Conservation (phyloP, 2,113 vertebrate species). For the Istiophorus platypterus region DNA sequence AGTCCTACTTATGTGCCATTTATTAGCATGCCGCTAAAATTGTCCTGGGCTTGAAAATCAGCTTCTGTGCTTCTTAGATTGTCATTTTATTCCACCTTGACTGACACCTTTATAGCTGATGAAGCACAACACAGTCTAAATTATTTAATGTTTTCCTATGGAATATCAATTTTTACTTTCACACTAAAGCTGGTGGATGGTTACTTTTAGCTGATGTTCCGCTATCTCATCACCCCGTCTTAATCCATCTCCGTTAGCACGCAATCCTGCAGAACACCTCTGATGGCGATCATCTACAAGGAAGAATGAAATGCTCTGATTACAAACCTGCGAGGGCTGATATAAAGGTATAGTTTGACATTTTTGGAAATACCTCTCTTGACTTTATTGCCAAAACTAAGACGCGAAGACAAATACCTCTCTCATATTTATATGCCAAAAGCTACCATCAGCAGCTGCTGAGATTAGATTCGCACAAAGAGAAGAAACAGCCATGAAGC, state of each 20-base stretch:
- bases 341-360: not conserved
- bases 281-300: not conserved
- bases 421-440: not conserved
- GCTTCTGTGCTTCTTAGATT: conserved; percentile 1
- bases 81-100: conserved; percentile 2
- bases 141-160: not conserved
- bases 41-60: conserved; percentile 36
- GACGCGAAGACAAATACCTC: not conserved
- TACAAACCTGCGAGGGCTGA: not conserved
- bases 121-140: conserved; percentile 1
- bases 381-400: not conserved
- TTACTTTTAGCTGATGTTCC: not conserved
- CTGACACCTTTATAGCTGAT: conserved; percentile 7
- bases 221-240: not conserved
- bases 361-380: not conserved
- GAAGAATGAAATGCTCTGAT: not conserved
- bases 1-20: conserved; percentile 35
- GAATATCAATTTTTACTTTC: not conserved
- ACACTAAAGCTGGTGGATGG: not conserved
- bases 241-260: not conserved
- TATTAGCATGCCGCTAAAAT: conserved; percentile 41
- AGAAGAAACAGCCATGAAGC: no score
- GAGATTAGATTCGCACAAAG: not conserved
- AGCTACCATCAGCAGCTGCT: not conserved
- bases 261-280: not conserved